Percentiles rank a stretch among this genome's conserved stretches.
Evolutionary conservation across 2,888 invertebrate species (phyloP).

Genomic region (Drosophila nr. fundita): DNA sequence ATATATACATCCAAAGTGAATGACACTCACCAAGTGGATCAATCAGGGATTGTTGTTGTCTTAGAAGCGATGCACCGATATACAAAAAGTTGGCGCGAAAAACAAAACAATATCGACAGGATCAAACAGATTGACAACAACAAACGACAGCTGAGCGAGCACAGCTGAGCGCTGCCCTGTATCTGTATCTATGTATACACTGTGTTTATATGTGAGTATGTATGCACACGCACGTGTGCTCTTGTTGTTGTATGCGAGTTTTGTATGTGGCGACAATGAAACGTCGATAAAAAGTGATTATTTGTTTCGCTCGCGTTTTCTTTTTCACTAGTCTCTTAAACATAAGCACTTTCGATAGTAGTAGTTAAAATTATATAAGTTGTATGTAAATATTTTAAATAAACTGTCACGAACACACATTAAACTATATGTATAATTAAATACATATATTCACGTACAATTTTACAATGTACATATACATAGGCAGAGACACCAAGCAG

Average conservation of each 20-base stretch:
- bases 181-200: slow-evolving; percentile 10
- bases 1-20: slow-evolving; percentile 5
- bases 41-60: slow-evolving; percentile 44
- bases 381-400: slow-evolving; percentile 33
- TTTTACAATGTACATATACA: slow-evolving; percentile 39
- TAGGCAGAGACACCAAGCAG: slow-evolving; percentile 41
- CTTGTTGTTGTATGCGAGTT: slow-evolving; percentile 30
- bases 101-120: slow-evolving; percentile 56
- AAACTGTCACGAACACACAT: slow-evolving; percentile 51
- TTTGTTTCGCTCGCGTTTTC: slow-evolving; percentile 7
- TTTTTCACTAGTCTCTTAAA: slow-evolving; percentile 16
- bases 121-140: slow-evolving; percentile 68
- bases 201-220: slow-evolving; percentile 22
- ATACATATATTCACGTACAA: slow-evolving; percentile 17
- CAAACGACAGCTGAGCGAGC: slow-evolving; percentile 72
- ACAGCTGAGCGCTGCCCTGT: slow-evolving; percentile 61
- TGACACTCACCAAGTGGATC: slow-evolving; percentile 57
- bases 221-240: slow-evolving; percentile 49
- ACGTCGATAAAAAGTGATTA: slow-evolving; percentile 53
- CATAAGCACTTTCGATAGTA: slow-evolving; percentile 36
- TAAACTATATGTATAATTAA: slow-evolving; percentile 38
- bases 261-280: slow-evolving; percentile 49
- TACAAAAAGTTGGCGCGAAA: slow-evolving; percentile 41
- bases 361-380: slow-evolving; percentile 30
- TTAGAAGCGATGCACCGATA: slow-evolving; percentile 15